Evolutionary conservation across 2,113 vertebrate species (phyloP).

Genomic region (Ivindomyrus marchei): DNA sequence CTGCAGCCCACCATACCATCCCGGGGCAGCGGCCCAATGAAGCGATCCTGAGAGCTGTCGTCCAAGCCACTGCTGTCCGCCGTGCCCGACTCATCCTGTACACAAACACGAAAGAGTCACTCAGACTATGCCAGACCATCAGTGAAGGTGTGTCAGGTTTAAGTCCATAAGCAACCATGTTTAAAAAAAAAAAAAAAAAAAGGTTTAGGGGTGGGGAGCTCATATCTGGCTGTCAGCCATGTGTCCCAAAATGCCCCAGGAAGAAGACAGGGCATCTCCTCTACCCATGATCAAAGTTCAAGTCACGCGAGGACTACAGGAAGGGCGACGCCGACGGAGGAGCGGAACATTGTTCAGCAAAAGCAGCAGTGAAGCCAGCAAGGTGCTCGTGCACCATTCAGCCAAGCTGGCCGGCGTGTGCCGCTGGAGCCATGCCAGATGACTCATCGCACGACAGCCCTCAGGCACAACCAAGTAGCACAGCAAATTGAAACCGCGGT

Average conservation of each 20-base stretch:
- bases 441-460: background rate
- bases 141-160: background rate
- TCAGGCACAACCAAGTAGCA: background rate
- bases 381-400: background rate
- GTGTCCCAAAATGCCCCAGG: background rate
- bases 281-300: background rate
- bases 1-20: constrained; percentile 78
- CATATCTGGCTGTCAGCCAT: background rate
- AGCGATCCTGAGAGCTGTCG: constrained; percentile 76
- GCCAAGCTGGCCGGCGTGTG: background rate
- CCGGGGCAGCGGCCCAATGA: constrained; percentile 86
- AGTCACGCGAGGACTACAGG: background rate
- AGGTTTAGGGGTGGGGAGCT: background rate
- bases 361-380: background rate
- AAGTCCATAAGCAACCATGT: background rate
- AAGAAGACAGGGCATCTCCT: background rate
- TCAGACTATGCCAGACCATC: background rate
- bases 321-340: background rate
- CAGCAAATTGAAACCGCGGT: background rate
- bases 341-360: background rate
- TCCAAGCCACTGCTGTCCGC: constrained; percentile 71
- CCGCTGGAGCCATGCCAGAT: background rate
- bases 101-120: background rate
- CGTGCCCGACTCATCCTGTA: constrained; percentile 77
- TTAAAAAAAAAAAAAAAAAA: background rate